Percentiles rank a stretch among this genome's conserved stretches.
These are phyloP conservation scores for Colistium nudipinnis DNA, from an alignment of 2,113 vertebrate genomes.

Conservation along the genomic window DNA sequence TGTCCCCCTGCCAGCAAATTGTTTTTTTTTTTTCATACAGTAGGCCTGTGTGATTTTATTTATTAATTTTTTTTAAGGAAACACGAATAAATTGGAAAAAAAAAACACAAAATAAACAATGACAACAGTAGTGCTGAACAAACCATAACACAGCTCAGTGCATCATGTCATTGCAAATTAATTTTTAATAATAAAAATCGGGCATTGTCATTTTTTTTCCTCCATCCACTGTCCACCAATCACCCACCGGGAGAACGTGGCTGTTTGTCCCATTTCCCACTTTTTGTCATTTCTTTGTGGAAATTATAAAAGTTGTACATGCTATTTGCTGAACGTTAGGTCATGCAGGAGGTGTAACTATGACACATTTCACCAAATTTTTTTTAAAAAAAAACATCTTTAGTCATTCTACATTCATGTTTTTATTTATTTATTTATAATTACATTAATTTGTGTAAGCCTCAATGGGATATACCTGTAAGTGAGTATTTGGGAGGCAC, in stretches of 20 bases:
- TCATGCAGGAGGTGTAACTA: background rate
- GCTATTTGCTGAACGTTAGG: conserved; percentile 1
- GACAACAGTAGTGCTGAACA: background rate
- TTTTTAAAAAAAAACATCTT: too few species aligned
- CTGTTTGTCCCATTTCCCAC: background rate
- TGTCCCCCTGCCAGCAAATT: background rate
- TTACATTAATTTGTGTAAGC: background rate
- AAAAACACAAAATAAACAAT: background rate
- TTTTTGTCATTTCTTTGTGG: background rate
- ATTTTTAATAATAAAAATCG: conserved; percentile 4
- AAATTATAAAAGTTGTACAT: background rate
- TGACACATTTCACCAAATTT: too few species aligned
- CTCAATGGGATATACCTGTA: too few species aligned
- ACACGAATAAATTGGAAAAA: too few species aligned
- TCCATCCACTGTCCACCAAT: background rate
- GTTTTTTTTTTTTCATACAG: conserved; percentile 1
- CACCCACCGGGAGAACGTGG: background rate
- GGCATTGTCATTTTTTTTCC: background rate
- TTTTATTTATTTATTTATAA: background rate
- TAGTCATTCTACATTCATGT: background rate
- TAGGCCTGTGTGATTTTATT: too few species aligned
- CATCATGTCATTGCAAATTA: background rate
- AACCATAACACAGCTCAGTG: conserved; percentile 2
- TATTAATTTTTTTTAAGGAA: background rate
- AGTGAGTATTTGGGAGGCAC: background rate